Evolutionary conservation across 2,888 invertebrate species (phyloP).

Genomic region (Clusia tigrina): DNA sequence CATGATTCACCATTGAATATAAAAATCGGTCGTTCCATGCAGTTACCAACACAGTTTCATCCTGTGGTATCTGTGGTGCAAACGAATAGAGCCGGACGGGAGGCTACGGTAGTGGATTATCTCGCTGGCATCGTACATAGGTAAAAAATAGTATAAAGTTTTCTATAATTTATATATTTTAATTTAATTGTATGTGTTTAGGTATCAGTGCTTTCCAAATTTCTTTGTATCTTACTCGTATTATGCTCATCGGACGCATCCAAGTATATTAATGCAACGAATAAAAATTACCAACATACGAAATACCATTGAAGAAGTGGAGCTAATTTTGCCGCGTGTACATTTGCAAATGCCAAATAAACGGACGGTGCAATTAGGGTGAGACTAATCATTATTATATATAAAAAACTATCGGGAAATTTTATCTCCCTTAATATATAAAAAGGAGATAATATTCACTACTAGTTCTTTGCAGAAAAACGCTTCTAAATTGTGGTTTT

Average conservation of each 20-base stretch:
- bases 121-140: constrained; percentile 71
- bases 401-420: too few species aligned
- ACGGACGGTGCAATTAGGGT: constrained; percentile 47
- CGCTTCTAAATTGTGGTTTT: background rate
- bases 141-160: constrained; percentile 29
- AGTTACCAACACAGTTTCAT: constrained; percentile 72
- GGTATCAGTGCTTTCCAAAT: constrained; percentile 74
- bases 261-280: constrained; percentile 82
- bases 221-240: constrained; percentile 73
- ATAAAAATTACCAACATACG: constrained; percentile 79
- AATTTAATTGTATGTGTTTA: constrained; percentile 42
- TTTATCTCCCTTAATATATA: too few species aligned
- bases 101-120: constrained; percentile 76
- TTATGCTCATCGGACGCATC: constrained; percentile 82
- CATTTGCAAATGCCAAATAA: constrained; percentile 54
- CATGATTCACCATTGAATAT: constrained; percentile 74
- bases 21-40: constrained; percentile 72
- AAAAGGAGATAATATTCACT: too few species aligned
- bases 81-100: constrained; percentile 68
- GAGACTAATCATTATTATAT: too few species aligned
- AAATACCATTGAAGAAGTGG: constrained; percentile 68
- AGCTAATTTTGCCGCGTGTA: constrained; percentile 70
- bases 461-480: background rate
- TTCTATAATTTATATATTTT: constrained; percentile 19
- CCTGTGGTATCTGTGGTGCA: constrained; percentile 70